Percentiles rank a stretch among this genome's conserved stretches.
Conservation (phyloP, 2,888 invertebrate genomes). For the Chironomus riparius region DNA sequence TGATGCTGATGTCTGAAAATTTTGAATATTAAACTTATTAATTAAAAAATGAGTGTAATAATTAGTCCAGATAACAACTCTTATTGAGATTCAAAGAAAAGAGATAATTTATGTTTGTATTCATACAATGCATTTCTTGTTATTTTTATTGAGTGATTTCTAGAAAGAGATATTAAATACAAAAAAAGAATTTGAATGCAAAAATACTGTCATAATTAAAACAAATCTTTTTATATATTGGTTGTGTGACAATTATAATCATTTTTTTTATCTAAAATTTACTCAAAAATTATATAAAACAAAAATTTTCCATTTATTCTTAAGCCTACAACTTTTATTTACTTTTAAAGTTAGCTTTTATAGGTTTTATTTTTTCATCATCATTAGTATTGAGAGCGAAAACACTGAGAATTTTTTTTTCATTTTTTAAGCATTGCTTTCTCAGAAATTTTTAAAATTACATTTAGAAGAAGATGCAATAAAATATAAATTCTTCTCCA, state of each 20-base stretch:
- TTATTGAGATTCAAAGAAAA: too few species aligned
- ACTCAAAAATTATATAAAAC: background rate
- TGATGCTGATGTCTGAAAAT: too few species aligned
- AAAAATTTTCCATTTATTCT: background rate
- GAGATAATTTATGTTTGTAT: too few species aligned
- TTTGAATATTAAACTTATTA: too few species aligned
- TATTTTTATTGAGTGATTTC: too few species aligned
- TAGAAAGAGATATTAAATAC: too few species aligned
- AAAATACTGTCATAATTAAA: background rate
- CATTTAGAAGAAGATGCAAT: background rate
- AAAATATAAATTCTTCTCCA: background rate
- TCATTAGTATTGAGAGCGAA: constrained; percentile 1
- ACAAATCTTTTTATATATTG: background rate
- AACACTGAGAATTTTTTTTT: background rate
- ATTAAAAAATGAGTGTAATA: too few species aligned
- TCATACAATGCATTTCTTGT: too few species aligned
- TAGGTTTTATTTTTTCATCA: background rate
- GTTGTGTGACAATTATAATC: background rate
- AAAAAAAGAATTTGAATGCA: too few species aligned
- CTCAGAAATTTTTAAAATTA: background rate
- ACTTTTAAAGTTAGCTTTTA: background rate
- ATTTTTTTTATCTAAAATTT: background rate
- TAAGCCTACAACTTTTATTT: background rate
- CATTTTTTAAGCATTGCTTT: background rate
- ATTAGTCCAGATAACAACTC: too few species aligned